A percentile compares a stretch with the other conserved stretches of the same genome.
phyloP scores from a whole-genome alignment of 1,140 invertebrate species.

The Trachymyrmex septentrionalis region DNA sequence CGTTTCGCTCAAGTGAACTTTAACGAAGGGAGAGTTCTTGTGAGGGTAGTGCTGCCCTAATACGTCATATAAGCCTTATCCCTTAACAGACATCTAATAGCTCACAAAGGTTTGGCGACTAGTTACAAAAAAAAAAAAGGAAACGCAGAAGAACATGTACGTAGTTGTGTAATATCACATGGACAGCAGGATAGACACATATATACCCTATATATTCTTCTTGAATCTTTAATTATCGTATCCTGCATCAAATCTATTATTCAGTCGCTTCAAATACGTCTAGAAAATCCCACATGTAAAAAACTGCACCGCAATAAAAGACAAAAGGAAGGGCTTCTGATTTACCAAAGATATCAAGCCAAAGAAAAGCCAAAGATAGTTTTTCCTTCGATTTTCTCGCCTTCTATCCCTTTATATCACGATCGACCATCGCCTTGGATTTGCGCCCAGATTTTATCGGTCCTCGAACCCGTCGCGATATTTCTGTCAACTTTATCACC shows the following conservation, averaged over 20 bases:
- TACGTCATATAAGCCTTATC: slow-evolving; percentile 70
- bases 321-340: slow-evolving; percentile 1
- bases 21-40: slow-evolving; percentile 58
- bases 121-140: neutral
- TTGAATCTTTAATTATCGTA: slow-evolving; percentile 17
- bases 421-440: slow-evolving; percentile 55
- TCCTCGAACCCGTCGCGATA: slow-evolving; percentile 44
- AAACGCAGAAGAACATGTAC: slow-evolving; percentile 20
- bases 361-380: slow-evolving; percentile 23
- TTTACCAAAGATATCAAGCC: slow-evolving; percentile 25
- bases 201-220: neutral
- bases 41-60: slow-evolving; percentile 57
- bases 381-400: slow-evolving; percentile 13
- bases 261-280: neutral
- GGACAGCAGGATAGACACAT: neutral
- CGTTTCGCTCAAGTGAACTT: slow-evolving; percentile 47
- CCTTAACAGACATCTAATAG: slow-evolving; percentile 69
- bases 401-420: slow-evolving; percentile 36
- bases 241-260: slow-evolving; percentile 6
- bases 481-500: slow-evolving; percentile 59
- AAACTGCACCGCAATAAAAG: slow-evolving; percentile 5
- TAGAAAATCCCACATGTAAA: neutral
- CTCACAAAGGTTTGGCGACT: slow-evolving; percentile 19
- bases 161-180: neutral
- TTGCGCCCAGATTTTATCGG: slow-evolving; percentile 60